Evolutionary conservation across 1,140 invertebrate genomes (phyloP).

Genomic region (Drosophila azteca): DNA sequence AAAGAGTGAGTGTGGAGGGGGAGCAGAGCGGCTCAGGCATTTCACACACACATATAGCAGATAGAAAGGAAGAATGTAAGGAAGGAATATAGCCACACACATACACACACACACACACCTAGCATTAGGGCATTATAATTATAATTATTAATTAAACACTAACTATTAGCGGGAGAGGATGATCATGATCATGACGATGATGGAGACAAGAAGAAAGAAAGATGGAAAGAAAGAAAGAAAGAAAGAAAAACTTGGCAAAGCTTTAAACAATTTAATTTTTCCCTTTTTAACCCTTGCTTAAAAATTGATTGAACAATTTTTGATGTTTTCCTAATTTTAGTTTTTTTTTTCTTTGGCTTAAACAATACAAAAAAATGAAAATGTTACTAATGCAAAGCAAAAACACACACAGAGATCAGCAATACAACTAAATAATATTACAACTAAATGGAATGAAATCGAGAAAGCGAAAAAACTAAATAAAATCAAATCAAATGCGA

Average conservation of each 20-base stretch:
- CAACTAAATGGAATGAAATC: constrained; percentile 3
- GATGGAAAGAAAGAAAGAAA: constrained; percentile 40
- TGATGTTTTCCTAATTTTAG: constrained; percentile 75
- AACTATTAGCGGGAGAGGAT: constrained; percentile 50
- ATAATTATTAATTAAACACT: constrained; percentile 67
- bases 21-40: constrained; percentile 21
- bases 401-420: constrained; percentile 58
- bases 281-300: constrained; percentile 48
- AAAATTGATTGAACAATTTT: constrained; percentile 65
- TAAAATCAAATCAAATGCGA: constrained; percentile 25
- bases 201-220: constrained; percentile 23
- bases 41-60: constrained; percentile 27
- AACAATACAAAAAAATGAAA: constrained; percentile 47
- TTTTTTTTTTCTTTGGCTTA: constrained; percentile 70
- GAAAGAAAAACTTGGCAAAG: constrained; percentile 74
- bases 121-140: constrained; percentile 58
- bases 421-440: constrained; percentile 52
- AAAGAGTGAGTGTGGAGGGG: background rate
- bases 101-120: constrained; percentile 18
- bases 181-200: constrained; percentile 21
- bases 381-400: constrained; percentile 75
- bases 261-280: constrained; percentile 83
- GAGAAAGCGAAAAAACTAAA: constrained; percentile 12
- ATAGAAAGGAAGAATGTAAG: constrained; percentile 28
- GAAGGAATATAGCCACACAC: constrained; percentile 48